Base-by-base conservation (phyloP, 2,113 vertebrate genomes). In the Platysteira castanea region DNA sequence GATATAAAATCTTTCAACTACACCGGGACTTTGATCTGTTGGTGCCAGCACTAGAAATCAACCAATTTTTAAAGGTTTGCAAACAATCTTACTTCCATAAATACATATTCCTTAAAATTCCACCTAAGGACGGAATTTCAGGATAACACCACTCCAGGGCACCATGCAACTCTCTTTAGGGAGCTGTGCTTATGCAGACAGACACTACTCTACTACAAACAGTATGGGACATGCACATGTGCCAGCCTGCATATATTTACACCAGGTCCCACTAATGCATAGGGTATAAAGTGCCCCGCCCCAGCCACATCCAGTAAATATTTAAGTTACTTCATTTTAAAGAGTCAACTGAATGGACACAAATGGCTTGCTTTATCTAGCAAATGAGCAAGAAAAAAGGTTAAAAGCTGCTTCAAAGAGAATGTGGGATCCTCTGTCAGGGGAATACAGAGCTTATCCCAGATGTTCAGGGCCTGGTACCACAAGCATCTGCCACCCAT, bases 401-500 rank as follows among this genome's bases (percentile, higher is more conserved):
- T 68, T 89, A 90, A 93, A 49, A 87, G 52, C 54, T 76, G 79
- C 79, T 90, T 85, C 74, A 94, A 89, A 96, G 78, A 65, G 60
- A 86, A 69, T 7, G 46, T 12, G 35, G 67, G 70, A 41, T 96
- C 90, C 71, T 65, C 44, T 81, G 73, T 83, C 92, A 92, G 59
- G 39, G 83, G 73, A 93, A 95, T 13, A 87, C 82, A 84, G 47
- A 81, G 83, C 30, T 83, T 83, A 75, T 35, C 64, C 95, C 92
- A 97, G 93, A 81, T 89, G 80, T 85, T 75, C 3, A 1, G 39
- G 50, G 80, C 60, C 80, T 85, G 89, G 49, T 89, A 90, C 87
- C 87, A 84, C 87, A 92, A 93, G 75, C 57, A 77, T 50, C 84
- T 89, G 91, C 92, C 96, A 96, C 91, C 92, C 85, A 85, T 75